These are phyloP conservation scores for Ciona savignyi DNA, from an alignment of 23 tunicate species.

Conservation along the genomic window DNA sequence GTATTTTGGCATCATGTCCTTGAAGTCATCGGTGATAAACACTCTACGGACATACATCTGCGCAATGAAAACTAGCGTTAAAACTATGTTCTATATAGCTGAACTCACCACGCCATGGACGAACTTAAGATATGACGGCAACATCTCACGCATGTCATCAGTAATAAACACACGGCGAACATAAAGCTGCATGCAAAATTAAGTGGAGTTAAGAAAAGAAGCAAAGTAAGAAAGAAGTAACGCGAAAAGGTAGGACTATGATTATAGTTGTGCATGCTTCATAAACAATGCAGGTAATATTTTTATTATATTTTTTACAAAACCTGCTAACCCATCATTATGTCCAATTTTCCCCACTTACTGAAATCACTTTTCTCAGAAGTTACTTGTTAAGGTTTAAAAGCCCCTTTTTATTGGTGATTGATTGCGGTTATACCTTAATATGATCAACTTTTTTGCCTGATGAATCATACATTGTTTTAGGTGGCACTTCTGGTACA, in stretches of 20 bases:
- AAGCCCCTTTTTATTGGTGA: too few relatives aligned
- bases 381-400: too few relatives aligned
- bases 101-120: conserved; percentile 69
- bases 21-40: conserved; percentile 98
- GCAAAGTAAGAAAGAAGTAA: not conserved
- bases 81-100: conserved; percentile 6
- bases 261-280: not conserved
- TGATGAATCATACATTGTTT: conserved; percentile 56
- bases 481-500: conserved; percentile 82
- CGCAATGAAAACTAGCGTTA: conserved; percentile 8
- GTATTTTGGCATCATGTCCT: conserved; percentile 99
- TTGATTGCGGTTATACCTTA: conserved; percentile 84
- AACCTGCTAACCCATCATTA: too few relatives aligned
- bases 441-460: conserved; percentile 78
- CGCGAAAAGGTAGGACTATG: not conserved
- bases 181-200: conserved; percentile 32
- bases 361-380: too few relatives aligned
- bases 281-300: too few relatives aligned
- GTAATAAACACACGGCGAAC: conserved; percentile 71
- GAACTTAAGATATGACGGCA: conserved; percentile 58
- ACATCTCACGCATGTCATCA: conserved; percentile 75
- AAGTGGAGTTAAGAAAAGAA: not conserved
- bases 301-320: too few relatives aligned
- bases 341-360: too few relatives aligned
- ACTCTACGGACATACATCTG: conserved; percentile 99